Conservation (phyloP, 2,113 vertebrate species). For the Struthio camelus region DNA sequence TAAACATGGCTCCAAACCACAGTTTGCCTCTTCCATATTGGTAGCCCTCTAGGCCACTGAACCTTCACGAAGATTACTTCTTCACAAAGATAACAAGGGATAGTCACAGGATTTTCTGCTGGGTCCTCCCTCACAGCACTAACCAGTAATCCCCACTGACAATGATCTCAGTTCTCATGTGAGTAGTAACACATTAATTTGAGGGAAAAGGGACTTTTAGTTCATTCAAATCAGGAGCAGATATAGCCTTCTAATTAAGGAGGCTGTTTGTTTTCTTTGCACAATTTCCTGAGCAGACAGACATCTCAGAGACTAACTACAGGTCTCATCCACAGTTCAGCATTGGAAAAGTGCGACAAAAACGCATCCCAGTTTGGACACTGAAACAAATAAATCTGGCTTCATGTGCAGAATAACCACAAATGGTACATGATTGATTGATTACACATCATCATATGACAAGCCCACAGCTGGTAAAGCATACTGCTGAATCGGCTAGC, state of each 20-base stretch:
- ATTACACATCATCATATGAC: neutral
- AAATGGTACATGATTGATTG: constrained; percentile 5
- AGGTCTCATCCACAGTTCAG: neutral
- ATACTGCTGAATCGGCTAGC: neutral
- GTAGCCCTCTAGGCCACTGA: neutral
- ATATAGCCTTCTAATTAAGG: constrained; percentile 8
- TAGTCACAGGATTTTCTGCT: neutral
- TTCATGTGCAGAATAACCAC: constrained; percentile 8
- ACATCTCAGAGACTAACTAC: neutral
- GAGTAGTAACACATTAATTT: constrained; percentile 12
- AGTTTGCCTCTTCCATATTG: neutral
- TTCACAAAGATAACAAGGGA: neutral
- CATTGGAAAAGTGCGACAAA: neutral
- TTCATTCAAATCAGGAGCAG: constrained; percentile 1
- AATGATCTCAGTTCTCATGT: neutral
- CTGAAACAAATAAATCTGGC: neutral
- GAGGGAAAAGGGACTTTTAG: neutral
- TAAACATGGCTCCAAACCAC: neutral
- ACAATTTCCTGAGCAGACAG: neutral
- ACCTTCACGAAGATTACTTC: neutral
- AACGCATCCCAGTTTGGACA: neutral
- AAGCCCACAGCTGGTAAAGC: constrained; percentile 5
- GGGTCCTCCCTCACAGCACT: neutral
- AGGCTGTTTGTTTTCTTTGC: neutral
- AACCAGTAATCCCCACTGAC: neutral